Conservation (phyloP, 1,140 invertebrate genomes). For the Lasioglossum baleicum region DNA sequence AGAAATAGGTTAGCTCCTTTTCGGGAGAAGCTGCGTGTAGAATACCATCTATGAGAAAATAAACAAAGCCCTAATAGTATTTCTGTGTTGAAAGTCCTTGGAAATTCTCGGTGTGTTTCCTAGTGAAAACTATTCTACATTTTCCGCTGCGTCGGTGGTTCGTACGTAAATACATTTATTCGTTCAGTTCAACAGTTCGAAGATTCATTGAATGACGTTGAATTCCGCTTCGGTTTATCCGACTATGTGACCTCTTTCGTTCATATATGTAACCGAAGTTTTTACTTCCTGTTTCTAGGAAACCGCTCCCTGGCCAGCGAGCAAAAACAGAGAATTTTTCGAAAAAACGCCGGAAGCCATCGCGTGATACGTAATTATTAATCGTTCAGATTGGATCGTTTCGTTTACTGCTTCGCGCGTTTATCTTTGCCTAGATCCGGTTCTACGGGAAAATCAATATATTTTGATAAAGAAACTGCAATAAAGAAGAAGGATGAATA, state of each 20-base stretch:
- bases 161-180: not conserved
- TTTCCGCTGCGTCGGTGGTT: not conserved
- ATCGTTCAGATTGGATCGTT: conserved; percentile 6
- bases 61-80: too few relatives aligned
- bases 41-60: too few relatives aligned
- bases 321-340: too few relatives aligned
- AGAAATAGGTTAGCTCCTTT: too few relatives aligned
- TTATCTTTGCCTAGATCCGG: not conserved
- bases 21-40: too few relatives aligned
- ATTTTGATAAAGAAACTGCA: conserved; percentile 3
- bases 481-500: conserved; percentile 26
- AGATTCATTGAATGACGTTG: not conserved
- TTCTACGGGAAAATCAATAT: conserved; percentile 20
- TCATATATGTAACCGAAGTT: not conserved
- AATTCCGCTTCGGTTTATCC: not conserved
- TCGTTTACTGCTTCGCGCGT: not conserved
- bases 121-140: not conserved
- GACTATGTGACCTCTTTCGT: not conserved
- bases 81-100: not conserved
- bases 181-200: not conserved
- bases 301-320: too few relatives aligned
- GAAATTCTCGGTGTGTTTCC: not conserved
- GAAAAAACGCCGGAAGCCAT: not conserved
- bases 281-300: not conserved
- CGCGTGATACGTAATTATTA: not conserved